phyloP scores from a whole-genome alignment of 2,797 vertebrate genomes.

The Coluber constrictor region DNA sequence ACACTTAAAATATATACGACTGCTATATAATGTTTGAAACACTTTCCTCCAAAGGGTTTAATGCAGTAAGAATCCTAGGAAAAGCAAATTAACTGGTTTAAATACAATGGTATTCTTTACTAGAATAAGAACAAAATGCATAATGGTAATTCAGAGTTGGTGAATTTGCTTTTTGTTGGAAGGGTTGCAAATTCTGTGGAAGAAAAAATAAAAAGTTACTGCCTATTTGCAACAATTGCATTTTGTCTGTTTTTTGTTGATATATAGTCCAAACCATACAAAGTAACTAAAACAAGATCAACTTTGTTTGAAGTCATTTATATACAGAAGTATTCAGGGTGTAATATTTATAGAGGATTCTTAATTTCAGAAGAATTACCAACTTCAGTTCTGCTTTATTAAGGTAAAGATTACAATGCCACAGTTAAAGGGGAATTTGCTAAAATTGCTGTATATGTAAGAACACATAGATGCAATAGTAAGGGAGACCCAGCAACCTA shows the following conservation, averaged over 20 bases:
- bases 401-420: not conserved
- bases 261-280: conserved; percentile 17
- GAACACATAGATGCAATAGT: not conserved
- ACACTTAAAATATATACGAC: not conserved
- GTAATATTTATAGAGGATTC: not conserved
- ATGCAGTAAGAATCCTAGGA: conserved; percentile 51
- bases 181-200: conserved; percentile 66
- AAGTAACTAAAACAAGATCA: not conserved
- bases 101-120: conserved; percentile 38
- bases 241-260: conserved; percentile 54
- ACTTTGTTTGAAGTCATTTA: not conserved
- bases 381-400: not conserved
- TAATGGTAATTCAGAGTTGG: conserved; percentile 43
- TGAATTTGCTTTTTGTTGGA: conserved; percentile 59
- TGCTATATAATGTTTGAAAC: not conserved
- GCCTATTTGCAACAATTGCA: conserved; percentile 63
- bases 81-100: conserved; percentile 30
- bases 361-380: not conserved
- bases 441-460: not conserved
- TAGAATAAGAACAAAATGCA: conserved; percentile 50
- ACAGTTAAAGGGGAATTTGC: not conserved
- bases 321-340: not conserved
- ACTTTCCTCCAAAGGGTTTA: conserved; percentile 31
- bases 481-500: not conserved
- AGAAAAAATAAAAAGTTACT: conserved; percentile 68